Evolutionary conservation across 2,888 invertebrate species (phyloP).

Genomic region (Gisinianus flammeolus): DNA sequence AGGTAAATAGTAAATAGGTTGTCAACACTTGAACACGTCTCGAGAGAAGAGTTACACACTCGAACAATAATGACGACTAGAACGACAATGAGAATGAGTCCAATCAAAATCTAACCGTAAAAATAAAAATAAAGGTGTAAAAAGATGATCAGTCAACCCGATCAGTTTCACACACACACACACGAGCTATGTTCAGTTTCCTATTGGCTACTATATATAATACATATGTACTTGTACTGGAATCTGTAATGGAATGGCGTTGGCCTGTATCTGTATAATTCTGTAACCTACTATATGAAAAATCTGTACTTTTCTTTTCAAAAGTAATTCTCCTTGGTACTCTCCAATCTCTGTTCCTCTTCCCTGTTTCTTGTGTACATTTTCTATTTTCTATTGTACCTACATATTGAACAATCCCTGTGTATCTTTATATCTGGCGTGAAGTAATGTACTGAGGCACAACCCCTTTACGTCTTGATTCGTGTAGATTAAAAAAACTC

Average conservation of each 20-base stretch:
- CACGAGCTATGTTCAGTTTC: too few species aligned
- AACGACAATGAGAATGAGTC: background rate
- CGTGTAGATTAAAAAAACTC: constrained; percentile 10
- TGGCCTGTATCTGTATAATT: background rate
- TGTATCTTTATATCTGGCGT: too few species aligned
- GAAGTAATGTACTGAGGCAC: background rate
- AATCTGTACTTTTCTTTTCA: background rate
- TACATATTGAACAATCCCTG: background rate
- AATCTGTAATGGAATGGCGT: too few species aligned
- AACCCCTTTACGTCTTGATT: constrained; percentile 29
- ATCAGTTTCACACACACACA: constrained; percentile 31
- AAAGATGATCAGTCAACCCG: constrained; percentile 44
- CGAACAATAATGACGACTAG: background rate
- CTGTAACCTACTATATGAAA: background rate
- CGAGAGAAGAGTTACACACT: background rate
- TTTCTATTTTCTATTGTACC: background rate
- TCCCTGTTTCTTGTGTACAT: background rate
- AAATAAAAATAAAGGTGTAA: background rate
- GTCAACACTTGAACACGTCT: background rate
- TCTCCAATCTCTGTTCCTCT: background rate
- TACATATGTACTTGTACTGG: background rate
- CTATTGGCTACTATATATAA: too few species aligned
- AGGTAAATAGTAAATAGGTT: background rate
- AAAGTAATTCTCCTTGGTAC: background rate
- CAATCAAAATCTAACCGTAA: background rate